Evolutionary conservation across 2,888 invertebrate species (phyloP), one percentile per base, ranked within the genome.

Genomic region (Desoria tigrina): DNA sequence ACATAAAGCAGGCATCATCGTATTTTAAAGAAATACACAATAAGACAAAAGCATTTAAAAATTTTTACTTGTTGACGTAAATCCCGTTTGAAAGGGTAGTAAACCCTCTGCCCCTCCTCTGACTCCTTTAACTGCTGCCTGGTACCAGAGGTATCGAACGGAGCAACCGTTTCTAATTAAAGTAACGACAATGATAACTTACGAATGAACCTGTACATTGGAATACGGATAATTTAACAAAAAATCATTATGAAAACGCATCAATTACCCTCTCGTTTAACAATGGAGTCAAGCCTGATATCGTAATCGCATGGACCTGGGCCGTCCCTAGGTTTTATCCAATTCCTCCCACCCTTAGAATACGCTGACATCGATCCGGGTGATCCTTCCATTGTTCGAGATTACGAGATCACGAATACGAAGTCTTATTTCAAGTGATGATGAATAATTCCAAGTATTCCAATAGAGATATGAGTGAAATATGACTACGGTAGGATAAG

Each of bases 361-460:
- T 72, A 72, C 55, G 66, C 65, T 1, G 74, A 72, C 50, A 74
- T 28, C 1, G 72, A 65, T 14, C 72, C 72, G 14, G 74, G 74
- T n/a, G 42, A 54, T 45, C 68, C 68, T 32, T 58, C 65, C 64
- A 65, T 65, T 16, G 28, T 39, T 6, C n/a, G n/a, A n/a, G n/a
- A 42, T 28, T 55, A 6, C 32, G 18, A 28, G 6, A 53, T 53
- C 53, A 11, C 16, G 39, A 39, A 39, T n/a, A n/a, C n/a, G n/a
- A n/a, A n/a, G n/a, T n/a, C n/a, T n/a, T n/a, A n/a, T n/a, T n/a
- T n/a, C n/a, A n/a, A n/a, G n/a, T n/a, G n/a, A n/a, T n/a, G n/a
- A n/a, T n/a, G n/a, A n/a, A n/a, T n/a, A n/a, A n/a, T n/a, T n/a
- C n/a, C n/a, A n/a, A n/a, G n/a, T n/a, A n/a, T n/a, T n/a, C n/a